phyloP scores from a whole-genome alignment of 2,888 invertebrate species.

The Scaptomyza tumidula region DNA sequence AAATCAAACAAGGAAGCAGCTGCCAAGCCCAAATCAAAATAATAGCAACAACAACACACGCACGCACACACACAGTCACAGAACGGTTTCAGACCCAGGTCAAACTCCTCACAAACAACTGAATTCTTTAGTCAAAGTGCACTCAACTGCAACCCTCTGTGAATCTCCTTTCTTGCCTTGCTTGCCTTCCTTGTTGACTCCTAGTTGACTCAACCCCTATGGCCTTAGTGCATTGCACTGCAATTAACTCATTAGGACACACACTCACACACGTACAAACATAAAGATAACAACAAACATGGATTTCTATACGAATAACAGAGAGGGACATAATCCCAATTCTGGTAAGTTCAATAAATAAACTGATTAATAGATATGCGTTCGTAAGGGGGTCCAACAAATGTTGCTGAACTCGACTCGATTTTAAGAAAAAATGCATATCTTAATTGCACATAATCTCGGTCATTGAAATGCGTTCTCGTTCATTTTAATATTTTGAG shows the following conservation, averaged over 20 bases:
- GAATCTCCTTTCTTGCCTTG: not conserved
- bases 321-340: conserved; percentile 50
- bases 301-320: conserved; percentile 79
- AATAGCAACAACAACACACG: conserved; percentile 25
- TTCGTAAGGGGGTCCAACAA: too few species aligned
- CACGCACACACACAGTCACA: not conserved
- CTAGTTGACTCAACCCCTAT: conserved; percentile 26
- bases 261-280: not conserved
- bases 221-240: conserved; percentile 63
- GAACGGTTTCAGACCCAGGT: conserved; percentile 52
- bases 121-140: conserved; percentile 42
- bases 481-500: too few species aligned
- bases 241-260: conserved; percentile 50
- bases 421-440: too few species aligned
- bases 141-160: conserved; percentile 42
- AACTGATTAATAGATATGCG: conserved; percentile 18
- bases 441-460: too few species aligned
- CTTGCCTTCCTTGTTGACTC: not conserved
- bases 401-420: too few species aligned
- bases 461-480: too few species aligned
- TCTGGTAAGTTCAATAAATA: conserved; percentile 70
- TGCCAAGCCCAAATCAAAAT: conserved; percentile 31
- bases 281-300: conserved; percentile 46
- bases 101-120: conserved; percentile 39
- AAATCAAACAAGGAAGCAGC: conserved; percentile 53